Evolutionary conservation across 2,888 invertebrate genomes (phyloP).

Genomic region (Steinernema scapterisci): DNA sequence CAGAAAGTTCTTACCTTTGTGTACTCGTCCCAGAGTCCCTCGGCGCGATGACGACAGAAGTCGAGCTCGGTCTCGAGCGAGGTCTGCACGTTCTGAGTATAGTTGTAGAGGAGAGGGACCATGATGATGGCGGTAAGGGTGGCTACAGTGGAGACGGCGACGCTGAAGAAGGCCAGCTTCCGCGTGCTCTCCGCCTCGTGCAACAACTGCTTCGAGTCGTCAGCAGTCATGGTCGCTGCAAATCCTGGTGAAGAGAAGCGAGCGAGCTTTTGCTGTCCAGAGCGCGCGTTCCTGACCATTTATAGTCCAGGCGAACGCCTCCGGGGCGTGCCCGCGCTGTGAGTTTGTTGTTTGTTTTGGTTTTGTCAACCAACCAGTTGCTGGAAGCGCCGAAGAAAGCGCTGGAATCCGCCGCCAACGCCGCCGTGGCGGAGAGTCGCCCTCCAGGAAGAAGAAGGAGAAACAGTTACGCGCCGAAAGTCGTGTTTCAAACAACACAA

Average conservation of each 20-base stretch:
- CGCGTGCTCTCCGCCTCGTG: constrained; percentile 50
- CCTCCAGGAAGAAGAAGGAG: neutral
- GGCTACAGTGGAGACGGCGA: constrained; percentile 57
- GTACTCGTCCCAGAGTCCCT: constrained; percentile 59
- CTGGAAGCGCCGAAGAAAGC: neutral
- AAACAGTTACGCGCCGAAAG: neutral
- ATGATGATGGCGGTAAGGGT: constrained; percentile 63
- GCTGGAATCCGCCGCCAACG: neutral
- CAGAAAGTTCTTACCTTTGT: constrained; percentile 41
- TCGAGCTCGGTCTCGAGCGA: constrained; percentile 61
- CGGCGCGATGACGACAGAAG: constrained; percentile 62
- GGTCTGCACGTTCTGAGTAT: constrained; percentile 51
- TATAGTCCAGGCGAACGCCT: constrained; percentile 2
- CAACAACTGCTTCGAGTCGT: constrained; percentile 38
- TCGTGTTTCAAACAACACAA: too few relatives aligned
- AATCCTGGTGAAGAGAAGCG: too few relatives aligned
- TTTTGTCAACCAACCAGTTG: neutral
- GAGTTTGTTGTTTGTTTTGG: constrained; percentile 5
- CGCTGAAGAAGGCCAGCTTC: constrained; percentile 53
- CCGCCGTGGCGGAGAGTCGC: neutral
- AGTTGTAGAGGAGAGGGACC: constrained; percentile 59
- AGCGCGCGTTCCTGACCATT: neutral
- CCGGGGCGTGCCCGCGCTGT: constrained; percentile 1
- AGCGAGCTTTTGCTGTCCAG: too few relatives aligned
- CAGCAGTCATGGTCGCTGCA: neutral